Percentiles rank a stretch among this genome's conserved stretches.
Evolutionary conservation across 2,797 vertebrate genomes (phyloP).

Genomic region (Streptopelia turtur): DNA sequence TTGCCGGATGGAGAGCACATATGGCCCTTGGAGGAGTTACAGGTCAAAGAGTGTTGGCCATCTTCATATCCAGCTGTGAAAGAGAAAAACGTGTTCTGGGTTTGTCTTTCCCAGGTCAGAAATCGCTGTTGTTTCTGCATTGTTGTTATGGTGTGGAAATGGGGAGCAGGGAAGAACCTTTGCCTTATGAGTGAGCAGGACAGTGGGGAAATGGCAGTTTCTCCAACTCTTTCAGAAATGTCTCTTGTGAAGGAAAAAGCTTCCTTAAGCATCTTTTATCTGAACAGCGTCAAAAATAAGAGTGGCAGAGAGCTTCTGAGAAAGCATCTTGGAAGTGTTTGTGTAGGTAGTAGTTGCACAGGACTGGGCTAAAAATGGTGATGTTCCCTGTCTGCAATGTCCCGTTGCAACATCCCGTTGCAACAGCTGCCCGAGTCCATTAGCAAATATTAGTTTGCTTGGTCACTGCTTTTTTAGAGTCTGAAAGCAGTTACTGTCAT

Average conservation of each 20-base stretch:
- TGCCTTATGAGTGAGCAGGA: not conserved
- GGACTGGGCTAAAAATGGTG: not conserved
- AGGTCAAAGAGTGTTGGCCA: not conserved
- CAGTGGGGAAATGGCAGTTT: not conserved
- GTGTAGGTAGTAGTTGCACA: not conserved
- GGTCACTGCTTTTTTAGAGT: not conserved
- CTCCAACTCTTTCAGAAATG: not conserved
- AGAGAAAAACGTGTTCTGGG: not conserved
- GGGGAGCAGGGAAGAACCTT: not conserved
- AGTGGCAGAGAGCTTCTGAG: not conserved
- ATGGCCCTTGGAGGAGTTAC: not conserved
- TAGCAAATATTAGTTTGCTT: not conserved
- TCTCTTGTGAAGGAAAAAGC: not conserved
- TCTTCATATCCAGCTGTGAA: slow-evolving; percentile 30
- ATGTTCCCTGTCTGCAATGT: not conserved
- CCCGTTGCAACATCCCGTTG: not conserved
- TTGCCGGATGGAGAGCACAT: not conserved
- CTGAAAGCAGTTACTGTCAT: not conserved
- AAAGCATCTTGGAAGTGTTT: not conserved
- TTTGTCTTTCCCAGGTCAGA: not conserved
- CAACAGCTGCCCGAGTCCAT: not conserved
- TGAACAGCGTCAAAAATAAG: not conserved
- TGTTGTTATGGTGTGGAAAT: not conserved
- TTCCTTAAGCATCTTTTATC: not conserved
- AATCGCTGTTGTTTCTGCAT: not conserved